phyloP scores from a whole-genome alignment of 2,113 vertebrate genomes.

The western clawed frog (Xenopus tropicalis) region UCB_Xtro_10.0 CM004447.2:142850501-142851000 shows the following conservation, averaged over 20 bases:
- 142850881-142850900: not conserved
- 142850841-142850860: not conserved
- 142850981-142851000: too few species aligned
- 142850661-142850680: constrained; percentile 21
- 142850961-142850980: not conserved
- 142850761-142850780: not conserved
- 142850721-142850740: constrained; percentile 24
- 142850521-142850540: not conserved
- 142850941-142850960: not conserved
- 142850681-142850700: constrained; percentile 16
- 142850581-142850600: constrained; percentile 30
- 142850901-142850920: not conserved
- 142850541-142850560: constrained; percentile 2
- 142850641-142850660: constrained; percentile 39
- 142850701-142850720: constrained; percentile 31
- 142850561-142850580: constrained; percentile 10
- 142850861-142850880: not conserved
- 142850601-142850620: constrained; percentile 14
- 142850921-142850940: not conserved
- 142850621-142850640: constrained; percentile 28
- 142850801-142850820: not conserved
- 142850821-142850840: not conserved
- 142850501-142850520: not conserved
- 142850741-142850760: constrained; percentile 24
- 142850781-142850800: not conserved